Percentiles rank a stretch among this genome's conserved stretches.
phyloP scores from a whole-genome alignment of 2,113 vertebrate genomes.

The Clupea harengus region DNA sequence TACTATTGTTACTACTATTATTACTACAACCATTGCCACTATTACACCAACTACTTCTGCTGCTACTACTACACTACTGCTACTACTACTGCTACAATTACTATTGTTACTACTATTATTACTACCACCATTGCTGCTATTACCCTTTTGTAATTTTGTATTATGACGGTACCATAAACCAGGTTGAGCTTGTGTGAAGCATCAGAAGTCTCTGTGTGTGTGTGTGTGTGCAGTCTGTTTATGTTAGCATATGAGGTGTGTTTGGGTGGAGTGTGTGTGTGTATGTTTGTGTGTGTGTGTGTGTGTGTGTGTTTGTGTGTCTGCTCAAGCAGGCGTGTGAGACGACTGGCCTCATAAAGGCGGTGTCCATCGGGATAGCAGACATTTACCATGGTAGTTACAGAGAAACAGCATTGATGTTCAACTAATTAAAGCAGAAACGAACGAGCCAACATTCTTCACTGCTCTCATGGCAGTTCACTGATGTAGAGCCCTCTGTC shows the following conservation, averaged over 20 bases:
- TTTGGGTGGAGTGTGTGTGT: not conserved
- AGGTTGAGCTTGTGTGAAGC: too few species aligned
- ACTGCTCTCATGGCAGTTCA: not conserved
- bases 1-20: too few species aligned
- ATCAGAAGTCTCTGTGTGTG: not conserved
- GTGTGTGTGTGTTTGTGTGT: not conserved
- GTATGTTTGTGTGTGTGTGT: not conserved
- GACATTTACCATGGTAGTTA: conserved; percentile 21
- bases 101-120: too few species aligned
- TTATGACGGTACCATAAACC: too few species aligned
- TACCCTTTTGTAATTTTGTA: too few species aligned
- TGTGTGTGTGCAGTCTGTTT: not conserved
- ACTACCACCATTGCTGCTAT: too few species aligned
- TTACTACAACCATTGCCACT: too few species aligned
- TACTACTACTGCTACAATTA: too few species aligned
- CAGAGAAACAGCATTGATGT: conserved; percentile 26
- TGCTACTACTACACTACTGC: too few species aligned
- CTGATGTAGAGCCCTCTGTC: not conserved
- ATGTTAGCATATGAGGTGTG: not conserved
- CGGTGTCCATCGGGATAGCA: conserved; percentile 8
- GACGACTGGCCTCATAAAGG: not conserved
- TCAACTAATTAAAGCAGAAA: conserved; percentile 44
- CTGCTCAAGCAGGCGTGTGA: not conserved
- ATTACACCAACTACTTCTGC: too few species aligned
- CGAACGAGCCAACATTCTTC: conserved; percentile 32